Base-by-base conservation (phyloP, 2,113 vertebrate species). In the Chrysemys picta region DNA sequence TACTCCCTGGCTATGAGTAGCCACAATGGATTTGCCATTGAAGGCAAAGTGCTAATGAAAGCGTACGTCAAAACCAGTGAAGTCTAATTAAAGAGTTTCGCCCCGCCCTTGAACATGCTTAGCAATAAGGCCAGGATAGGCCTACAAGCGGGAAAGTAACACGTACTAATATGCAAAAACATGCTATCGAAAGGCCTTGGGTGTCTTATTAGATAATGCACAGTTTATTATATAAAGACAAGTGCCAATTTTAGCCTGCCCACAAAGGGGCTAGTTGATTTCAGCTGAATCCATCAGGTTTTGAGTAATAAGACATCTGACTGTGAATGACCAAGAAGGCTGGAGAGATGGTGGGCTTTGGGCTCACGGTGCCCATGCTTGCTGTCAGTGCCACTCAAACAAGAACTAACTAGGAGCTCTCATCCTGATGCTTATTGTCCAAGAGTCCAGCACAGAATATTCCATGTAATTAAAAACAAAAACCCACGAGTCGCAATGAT, bases 371-470 rank as follows among this genome's bases (percentile, higher is more conserved):
- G 13, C 22, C 75, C 72, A 21, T 25, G 62, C 8, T 31, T 82
- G 56, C 19, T 72, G n/a, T 38, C 65, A 72, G 65, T 65, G 21
- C 35, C 35, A 42, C 91, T 72, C 31, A 52, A 75, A 87, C n/a
- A 91, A 3, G 12, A 93, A 47, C 10, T 11, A 47, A 38, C 4
- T 38, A 49, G 25, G 47, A 89, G 76, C 54, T 50, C 78, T n/a
- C 45, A 65, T 3, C 2, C 13, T 3, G 6, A 84, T 35, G 24
- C 88, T 49, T 14, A 81, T 90, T 0, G 52, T 75, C 24, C 35
- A 95, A 69, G 76, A 91, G 52, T 3, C 10, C 35, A 52, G 87
- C 65, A 91, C 90, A 91, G 57, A 95, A 79, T 25, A 53, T 82
- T 79, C 72, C 35, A 0, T 75, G 45, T 84, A 65, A 80, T 81